Conservation (phyloP, 2,888 invertebrate genomes). For the Ditula angustiorana region DNA sequence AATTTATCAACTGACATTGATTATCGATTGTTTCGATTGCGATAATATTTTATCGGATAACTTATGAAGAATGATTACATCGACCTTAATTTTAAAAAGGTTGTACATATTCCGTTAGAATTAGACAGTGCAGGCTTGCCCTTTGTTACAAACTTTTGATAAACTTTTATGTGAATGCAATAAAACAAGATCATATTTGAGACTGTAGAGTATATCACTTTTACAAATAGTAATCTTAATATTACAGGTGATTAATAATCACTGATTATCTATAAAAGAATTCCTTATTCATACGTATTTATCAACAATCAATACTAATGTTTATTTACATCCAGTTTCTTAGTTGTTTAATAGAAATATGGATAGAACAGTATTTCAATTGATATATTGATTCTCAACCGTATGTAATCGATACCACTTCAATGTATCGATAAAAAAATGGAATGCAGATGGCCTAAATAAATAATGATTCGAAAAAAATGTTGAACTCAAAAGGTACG, state of each 20-base stretch:
- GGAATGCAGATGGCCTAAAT: conserved; percentile 59
- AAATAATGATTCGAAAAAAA: conserved; percentile 53
- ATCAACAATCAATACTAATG: too few species aligned
- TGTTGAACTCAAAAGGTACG: conserved; percentile 37
- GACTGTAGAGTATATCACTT: too few species aligned
- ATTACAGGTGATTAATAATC: too few species aligned
- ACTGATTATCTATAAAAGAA: too few species aligned
- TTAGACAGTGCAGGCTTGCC: not conserved
- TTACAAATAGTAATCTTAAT: too few species aligned
- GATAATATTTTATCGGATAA: conserved; percentile 1
- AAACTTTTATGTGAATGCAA: not conserved
- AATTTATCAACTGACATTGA: conserved; percentile 14
- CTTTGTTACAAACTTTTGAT: not conserved
- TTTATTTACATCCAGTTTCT: too few species aligned
- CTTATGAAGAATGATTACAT: not conserved
- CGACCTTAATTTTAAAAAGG: not conserved
- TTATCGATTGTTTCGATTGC: conserved; percentile 30
- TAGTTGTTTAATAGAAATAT: not conserved
- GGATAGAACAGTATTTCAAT: conserved; percentile 11
- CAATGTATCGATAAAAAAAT: conserved; percentile 51
- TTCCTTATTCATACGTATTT: too few species aligned
- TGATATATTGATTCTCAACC: conserved; percentile 60
- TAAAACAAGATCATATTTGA: too few species aligned
- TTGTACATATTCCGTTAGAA: not conserved
- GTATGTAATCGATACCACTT: conserved; percentile 60